Evolutionary conservation across 2,888 invertebrate species (phyloP).

Genomic region (Ichneumoninae sp.): DNA sequence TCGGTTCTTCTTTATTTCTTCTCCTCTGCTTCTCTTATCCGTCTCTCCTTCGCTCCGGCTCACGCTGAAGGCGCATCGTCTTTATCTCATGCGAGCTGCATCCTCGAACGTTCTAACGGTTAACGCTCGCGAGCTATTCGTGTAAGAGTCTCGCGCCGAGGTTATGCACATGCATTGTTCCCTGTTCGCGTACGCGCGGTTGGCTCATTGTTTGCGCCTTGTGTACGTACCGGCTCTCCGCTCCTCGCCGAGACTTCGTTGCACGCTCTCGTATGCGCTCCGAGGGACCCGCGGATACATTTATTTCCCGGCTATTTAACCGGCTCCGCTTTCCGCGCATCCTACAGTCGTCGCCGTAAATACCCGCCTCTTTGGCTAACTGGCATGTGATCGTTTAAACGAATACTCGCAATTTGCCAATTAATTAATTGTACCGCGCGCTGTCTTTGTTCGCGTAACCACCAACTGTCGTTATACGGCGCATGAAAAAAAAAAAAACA

Average conservation of each 20-base stretch:
- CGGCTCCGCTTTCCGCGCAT: slow-evolving; percentile 16
- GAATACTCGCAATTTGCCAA: slow-evolving; percentile 59
- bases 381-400: slow-evolving; percentile 39
- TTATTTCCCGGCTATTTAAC: slow-evolving; percentile 43
- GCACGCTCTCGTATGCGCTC: slow-evolving; percentile 33
- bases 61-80: slow-evolving; percentile 39
- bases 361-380: slow-evolving; percentile 10
- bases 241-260: slow-evolving; percentile 32
- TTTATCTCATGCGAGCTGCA: slow-evolving; percentile 61
- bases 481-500: neutral
- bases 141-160: slow-evolving; percentile 60
- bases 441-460: slow-evolving; percentile 37
- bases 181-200: slow-evolving; percentile 38
- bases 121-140: slow-evolving; percentile 64
- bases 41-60: slow-evolving; percentile 10
- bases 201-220: slow-evolving; percentile 53
- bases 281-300: slow-evolving; percentile 6
- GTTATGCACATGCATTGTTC: slow-evolving; percentile 69
- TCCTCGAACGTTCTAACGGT: slow-evolving; percentile 73
- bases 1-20: slow-evolving; percentile 38
- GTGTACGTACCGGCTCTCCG: slow-evolving; percentile 31
- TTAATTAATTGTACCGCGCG: slow-evolving; percentile 53
- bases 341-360: slow-evolving; percentile 8
- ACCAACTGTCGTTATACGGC: neutral
- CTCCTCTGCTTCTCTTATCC: slow-evolving; percentile 12